Percentiles rank a stretch among this genome's conserved stretches.
These are phyloP conservation scores for Trogon surrucura DNA, from an alignment of 2,113 vertebrate genomes.

Conservation along the genomic window DNA sequence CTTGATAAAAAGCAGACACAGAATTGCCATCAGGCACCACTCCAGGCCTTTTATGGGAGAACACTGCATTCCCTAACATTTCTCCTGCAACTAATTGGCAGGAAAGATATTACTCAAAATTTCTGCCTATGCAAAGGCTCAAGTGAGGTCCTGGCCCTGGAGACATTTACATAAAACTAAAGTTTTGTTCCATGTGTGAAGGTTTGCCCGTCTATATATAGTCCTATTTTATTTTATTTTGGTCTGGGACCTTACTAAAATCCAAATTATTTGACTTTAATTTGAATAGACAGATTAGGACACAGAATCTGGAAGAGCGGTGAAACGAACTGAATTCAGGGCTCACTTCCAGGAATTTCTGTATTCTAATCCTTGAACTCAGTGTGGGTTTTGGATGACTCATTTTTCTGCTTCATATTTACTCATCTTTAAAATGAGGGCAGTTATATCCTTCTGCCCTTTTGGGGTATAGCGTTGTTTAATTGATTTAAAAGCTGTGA, in stretches of 20 bases:
- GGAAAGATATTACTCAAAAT: constrained; percentile 42
- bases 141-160: not conserved
- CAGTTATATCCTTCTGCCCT: constrained; percentile 21
- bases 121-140: not conserved
- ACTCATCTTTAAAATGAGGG: constrained; percentile 31
- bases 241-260: not conserved
- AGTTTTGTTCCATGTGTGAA: not conserved
- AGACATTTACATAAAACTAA: not conserved
- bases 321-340: constrained; percentile 33
- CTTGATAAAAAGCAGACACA: not conserved
- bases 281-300: not conserved
- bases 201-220: not conserved
- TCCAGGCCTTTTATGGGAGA: constrained; percentile 17
- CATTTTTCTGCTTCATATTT: constrained; percentile 53
- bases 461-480: not conserved
- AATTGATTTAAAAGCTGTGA: constrained; percentile 55
- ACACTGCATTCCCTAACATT: not conserved
- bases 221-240: not conserved
- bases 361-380: constrained; percentile 17
- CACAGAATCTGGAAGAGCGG: constrained; percentile 3
- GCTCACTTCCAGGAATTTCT: constrained; percentile 48
- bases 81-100: constrained; percentile 4
- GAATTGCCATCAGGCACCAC: not conserved
- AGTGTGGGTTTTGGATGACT: constrained; percentile 34
- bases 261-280: constrained; percentile 26